phyloP scores from a whole-genome alignment of 2,888 invertebrate species.

The Heteropelma amictum region DNA sequence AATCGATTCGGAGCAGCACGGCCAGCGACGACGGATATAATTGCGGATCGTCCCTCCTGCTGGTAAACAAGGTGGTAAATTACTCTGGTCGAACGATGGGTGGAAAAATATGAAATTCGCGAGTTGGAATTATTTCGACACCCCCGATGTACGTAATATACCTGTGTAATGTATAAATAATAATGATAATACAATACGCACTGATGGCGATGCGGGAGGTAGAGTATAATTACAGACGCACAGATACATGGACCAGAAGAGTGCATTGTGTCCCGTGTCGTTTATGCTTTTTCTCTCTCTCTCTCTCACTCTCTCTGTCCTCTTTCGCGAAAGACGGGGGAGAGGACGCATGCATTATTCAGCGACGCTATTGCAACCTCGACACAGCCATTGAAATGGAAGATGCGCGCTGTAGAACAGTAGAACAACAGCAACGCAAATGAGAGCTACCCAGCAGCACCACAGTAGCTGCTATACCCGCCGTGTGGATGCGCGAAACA shows the following conservation, averaged over 20 bases:
- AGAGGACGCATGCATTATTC: conserved; percentile 49
- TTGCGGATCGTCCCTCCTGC: too few relatives aligned
- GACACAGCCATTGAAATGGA: conserved; percentile 5
- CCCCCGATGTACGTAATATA: too few relatives aligned
- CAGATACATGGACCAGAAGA: not conserved
- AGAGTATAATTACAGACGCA: not conserved
- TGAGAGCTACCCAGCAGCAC: conserved; percentile 24
- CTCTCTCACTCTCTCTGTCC: not conserved
- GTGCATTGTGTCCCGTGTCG: not conserved
- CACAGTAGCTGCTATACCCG: not conserved
- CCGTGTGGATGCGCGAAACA: not conserved
- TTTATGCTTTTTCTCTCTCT: not conserved
- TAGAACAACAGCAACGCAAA: conserved; percentile 22
- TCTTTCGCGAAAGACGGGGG: conserved; percentile 11
- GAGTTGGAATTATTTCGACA: too few relatives aligned
- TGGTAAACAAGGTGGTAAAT: too few relatives aligned
- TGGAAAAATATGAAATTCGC: too few relatives aligned
- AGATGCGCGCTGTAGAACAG: conserved; percentile 9
- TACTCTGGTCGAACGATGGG: too few relatives aligned
- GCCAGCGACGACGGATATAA: too few relatives aligned
- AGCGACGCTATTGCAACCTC: conserved; percentile 35
- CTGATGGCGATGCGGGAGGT: too few relatives aligned
- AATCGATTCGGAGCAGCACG: too few relatives aligned
- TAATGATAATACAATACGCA: too few relatives aligned
- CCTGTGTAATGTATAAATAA: too few relatives aligned